Evolutionary conservation across 2,113 vertebrate species (phyloP).

Genomic region (Tetraodon nigroviridis): DNA sequence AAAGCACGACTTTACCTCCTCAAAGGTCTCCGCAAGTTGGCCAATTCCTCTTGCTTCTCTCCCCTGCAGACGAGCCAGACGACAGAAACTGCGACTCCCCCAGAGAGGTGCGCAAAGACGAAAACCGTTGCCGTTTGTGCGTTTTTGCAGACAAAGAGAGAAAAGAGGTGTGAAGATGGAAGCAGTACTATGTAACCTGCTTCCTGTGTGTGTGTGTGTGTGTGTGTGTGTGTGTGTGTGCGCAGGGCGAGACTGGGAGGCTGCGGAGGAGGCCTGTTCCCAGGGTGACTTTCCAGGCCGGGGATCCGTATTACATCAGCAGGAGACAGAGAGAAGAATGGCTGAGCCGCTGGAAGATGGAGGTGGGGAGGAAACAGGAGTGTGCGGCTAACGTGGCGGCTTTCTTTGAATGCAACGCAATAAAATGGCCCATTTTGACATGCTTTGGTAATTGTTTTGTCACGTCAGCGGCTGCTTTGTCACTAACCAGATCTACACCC

Average conservation of each 20-base stretch:
- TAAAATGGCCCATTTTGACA: not conserved
- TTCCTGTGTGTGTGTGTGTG: conserved; percentile 28
- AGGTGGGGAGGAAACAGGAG: conserved; percentile 79
- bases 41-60: conserved; percentile 49
- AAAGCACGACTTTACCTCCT: conserved; percentile 37
- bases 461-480: not conserved
- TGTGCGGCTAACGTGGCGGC: conserved; percentile 3
- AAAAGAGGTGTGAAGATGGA: not conserved
- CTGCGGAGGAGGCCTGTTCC: conserved; percentile 92
- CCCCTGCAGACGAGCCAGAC: conserved; percentile 79
- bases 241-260: conserved; percentile 83
- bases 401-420: conserved; percentile 1
- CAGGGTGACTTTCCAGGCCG: conserved; percentile 93
- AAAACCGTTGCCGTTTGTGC: not conserved
- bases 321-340: conserved; percentile 92
- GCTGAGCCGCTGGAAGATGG: conserved; percentile 91
- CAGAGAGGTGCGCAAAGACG: conserved; percentile 83
- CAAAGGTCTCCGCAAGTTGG: conserved; percentile 47
- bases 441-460: conserved; percentile 5
- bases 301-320: conserved; percentile 97
- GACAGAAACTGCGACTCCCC: conserved; percentile 84
- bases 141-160: conserved; percentile 1
- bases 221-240: no score
- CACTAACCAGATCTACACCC: no score
- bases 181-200: not conserved